Evolutionary conservation across 2,797 vertebrate species (phyloP).

Genomic region (Rallus crepitans): DNA sequence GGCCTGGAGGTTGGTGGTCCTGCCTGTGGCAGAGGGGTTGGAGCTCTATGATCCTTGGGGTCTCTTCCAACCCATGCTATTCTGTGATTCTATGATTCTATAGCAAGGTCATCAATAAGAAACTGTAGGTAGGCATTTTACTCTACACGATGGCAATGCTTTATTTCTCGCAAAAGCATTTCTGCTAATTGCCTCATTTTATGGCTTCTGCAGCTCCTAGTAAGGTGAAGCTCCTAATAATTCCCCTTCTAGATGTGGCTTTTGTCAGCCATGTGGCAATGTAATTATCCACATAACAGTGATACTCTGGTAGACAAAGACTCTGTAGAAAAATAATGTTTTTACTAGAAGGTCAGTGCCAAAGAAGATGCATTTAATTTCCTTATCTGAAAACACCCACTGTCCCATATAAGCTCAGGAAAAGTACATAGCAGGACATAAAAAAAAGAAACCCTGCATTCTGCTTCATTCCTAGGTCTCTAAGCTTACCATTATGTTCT

Average conservation of each 20-base stretch:
- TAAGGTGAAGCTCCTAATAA: not conserved
- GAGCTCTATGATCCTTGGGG: too few species aligned
- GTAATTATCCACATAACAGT: not conserved
- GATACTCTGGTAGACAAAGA: not conserved
- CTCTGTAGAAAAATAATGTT: not conserved
- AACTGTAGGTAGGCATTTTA: not conserved
- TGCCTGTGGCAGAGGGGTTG: too few species aligned
- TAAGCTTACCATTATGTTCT: not conserved
- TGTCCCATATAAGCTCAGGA: not conserved
- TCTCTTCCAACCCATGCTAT: too few species aligned
- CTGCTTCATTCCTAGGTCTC: not conserved
- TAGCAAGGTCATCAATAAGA: not conserved
- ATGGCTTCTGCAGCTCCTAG: not conserved
- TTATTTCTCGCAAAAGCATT: not conserved
- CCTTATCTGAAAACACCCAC: not conserved
- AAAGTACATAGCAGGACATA: not conserved
- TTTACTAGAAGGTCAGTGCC: conserved; percentile 11
- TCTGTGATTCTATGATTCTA: not conserved
- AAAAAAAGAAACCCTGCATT: not conserved
- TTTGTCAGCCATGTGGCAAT: not conserved
- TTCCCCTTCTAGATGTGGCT: not conserved
- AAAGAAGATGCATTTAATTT: not conserved
- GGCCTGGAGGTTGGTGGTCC: too few species aligned
- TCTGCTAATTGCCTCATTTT: not conserved
- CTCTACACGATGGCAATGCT: not conserved